These are phyloP conservation scores for Stenolophus ochropezus DNA, from an alignment of 2,888 invertebrate genomes.

Conservation along the genomic window DNA sequence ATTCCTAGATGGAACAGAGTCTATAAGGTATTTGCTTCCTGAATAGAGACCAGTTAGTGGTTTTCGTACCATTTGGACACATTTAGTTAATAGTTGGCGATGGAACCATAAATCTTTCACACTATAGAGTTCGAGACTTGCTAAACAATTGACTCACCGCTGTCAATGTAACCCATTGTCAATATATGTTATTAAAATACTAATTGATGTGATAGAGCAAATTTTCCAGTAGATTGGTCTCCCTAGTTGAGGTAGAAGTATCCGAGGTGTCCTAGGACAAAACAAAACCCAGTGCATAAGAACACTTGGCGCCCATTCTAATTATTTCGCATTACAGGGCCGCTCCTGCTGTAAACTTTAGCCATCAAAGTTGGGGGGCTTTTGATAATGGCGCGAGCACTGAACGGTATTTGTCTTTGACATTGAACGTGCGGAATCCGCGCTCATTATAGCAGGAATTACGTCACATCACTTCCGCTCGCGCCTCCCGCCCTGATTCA, in stretches of 20 bases:
- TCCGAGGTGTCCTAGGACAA: background rate
- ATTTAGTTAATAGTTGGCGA: too few relatives aligned
- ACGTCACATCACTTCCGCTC: constrained; percentile 54
- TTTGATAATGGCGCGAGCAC: constrained; percentile 50
- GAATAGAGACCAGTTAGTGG: too few relatives aligned
- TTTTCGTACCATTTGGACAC: too few relatives aligned
- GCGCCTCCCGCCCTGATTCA: constrained; percentile 47
- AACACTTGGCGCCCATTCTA: constrained; percentile 25
- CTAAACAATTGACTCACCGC: too few relatives aligned
- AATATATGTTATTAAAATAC: background rate
- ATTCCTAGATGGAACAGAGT: too few relatives aligned
- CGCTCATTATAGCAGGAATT: constrained; percentile 58
- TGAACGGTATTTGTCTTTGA: constrained; percentile 57
- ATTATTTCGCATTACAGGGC: constrained; percentile 56
- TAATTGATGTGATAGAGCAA: background rate
- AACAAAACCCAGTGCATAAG: constrained; percentile 27
- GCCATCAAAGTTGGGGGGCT: constrained; percentile 55
- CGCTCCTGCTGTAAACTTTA: constrained; percentile 36
- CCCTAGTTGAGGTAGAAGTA: background rate
- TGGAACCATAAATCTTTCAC: too few relatives aligned
- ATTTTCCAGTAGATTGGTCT: background rate
- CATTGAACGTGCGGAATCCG: constrained; percentile 58
- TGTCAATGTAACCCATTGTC: background rate
- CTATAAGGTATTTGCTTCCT: too few relatives aligned
- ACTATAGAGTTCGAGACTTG: too few relatives aligned